A percentile compares a stretch with the other conserved stretches of the same genome.
Conservation (phyloP, 2,888 invertebrate genomes). For the Zaprionus bogoriensis region DNA sequence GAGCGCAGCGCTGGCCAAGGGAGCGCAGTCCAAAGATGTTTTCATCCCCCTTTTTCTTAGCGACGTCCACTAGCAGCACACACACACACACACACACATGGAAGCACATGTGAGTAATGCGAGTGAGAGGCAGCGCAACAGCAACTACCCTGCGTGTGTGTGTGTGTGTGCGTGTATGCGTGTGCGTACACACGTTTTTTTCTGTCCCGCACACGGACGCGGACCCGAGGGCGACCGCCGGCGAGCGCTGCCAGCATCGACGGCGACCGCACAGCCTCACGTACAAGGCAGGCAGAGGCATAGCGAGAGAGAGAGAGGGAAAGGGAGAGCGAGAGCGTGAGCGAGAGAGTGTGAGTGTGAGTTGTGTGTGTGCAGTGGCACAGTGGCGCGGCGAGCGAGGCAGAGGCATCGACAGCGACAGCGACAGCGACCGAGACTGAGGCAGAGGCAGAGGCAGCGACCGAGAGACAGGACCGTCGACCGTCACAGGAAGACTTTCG, state of each 20-base stretch:
- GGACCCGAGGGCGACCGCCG: conserved; percentile 31
- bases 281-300: conserved; percentile 1
- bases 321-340: not conserved
- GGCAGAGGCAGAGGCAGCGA: not conserved
- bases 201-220: conserved; percentile 45
- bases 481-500: conserved; percentile 73
- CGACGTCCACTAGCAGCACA: conserved; percentile 61
- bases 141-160: conserved; percentile 45
- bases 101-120: conserved; percentile 16
- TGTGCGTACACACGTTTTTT: conserved; percentile 42
- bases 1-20: conserved; percentile 19
- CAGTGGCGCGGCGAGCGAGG: conserved; percentile 39
- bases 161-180: conserved; percentile 19
- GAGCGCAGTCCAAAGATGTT: conserved; percentile 55
- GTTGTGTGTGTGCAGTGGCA: too few species aligned
- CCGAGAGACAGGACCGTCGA: conserved; percentile 50
- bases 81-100: conserved; percentile 33
- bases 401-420: conserved; percentile 24
- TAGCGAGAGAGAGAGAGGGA: conserved; percentile 1
- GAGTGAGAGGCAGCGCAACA: conserved; percentile 40
- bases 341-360: too few species aligned
- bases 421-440: not conserved
- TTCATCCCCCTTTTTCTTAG: conserved; percentile 72
- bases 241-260: conserved; percentile 30
- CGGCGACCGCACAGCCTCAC: conserved; percentile 56